Evolutionary conservation across 2,797 vertebrate genomes (phyloP).

Genomic region (Tokudaia muenninki): DNA sequence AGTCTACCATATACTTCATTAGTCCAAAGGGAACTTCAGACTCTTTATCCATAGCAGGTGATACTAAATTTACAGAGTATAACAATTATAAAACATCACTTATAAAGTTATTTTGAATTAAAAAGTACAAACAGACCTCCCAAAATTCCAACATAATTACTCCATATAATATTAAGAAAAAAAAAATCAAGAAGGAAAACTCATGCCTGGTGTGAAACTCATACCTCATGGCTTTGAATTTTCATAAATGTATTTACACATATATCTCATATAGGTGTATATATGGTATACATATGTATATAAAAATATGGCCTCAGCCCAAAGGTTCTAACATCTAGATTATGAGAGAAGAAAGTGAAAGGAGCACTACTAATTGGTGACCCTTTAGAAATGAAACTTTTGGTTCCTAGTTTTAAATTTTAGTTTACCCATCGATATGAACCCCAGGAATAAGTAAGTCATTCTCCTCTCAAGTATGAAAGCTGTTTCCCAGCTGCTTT

Average conservation of each 20-base stretch:
- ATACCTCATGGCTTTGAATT: neutral
- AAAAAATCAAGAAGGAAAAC: neutral
- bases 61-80: conserved; percentile 1
- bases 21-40: conserved; percentile 25
- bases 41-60: neutral
- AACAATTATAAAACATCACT: neutral
- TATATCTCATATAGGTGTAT: neutral
- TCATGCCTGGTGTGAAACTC: conserved; percentile 26
- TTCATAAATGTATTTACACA: neutral
- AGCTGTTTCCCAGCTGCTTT: conserved; percentile 77
- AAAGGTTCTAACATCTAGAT: neutral
- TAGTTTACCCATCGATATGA: conserved; percentile 34
- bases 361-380: neutral
- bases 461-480: conserved; percentile 67
- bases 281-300: neutral
- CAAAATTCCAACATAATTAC: neutral
- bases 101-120: conserved; percentile 31
- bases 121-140: neutral
- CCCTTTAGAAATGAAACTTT: neutral
- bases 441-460: conserved; percentile 14
- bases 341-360: conserved; percentile 45
- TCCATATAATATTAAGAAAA: neutral
- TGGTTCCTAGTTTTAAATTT: conserved; percentile 30
- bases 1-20: conserved; percentile 44
- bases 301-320: neutral